Evolutionary conservation across 1,140 invertebrate species (phyloP), one percentile per base, ranked within the genome.

Genomic region (Lasaia peninsularis): DNA sequence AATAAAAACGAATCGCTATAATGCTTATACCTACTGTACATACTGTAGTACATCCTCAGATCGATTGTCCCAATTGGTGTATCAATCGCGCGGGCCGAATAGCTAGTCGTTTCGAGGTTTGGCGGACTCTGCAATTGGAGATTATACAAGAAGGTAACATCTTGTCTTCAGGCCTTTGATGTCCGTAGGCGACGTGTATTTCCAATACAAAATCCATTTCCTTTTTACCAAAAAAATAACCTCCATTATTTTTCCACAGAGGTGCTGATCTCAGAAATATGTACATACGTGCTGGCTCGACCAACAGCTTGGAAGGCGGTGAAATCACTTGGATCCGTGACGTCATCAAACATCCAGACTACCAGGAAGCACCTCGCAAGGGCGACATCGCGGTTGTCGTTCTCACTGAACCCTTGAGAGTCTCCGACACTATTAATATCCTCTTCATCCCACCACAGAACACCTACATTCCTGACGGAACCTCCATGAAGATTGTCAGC

Each of bases 261-360:
- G 72, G 71, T 16, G 75, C 71, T 33, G 48, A 44, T 14, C 16
- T 73, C 0, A n/a, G 44, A 6, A 78, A 80, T 34, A 64, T 80
- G 59, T 18, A 21, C n/a, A 54, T 80, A 2, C 71, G 78, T 2
- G 77, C 69, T 10, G 80, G 80, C 2, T 84, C 80, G 3, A 74
- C 78, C 2, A 59, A 71, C 57, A 76, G 74, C 52, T 10, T 81
- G 28, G 18, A 53, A 1, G 78, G 78, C 0, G 80, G 78, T 6
- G 14, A 33, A 1, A 18, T 67, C 0, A 54, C 56, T 2, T 16
- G 8, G 6, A 58, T 78, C 8, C 9, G 35, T 0, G 14, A 64
- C 0, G 31, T 79, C 2, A 58, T 63, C 44, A 65, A 70, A 18
- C 73, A 84, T 37, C 78, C 77, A 0, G 52, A 65, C 31, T 84